Evolutionary conservation across 2,797 vertebrate genomes (phyloP), one percentile per base, ranked within the genome.

Genomic region (Cheirogaleus major): DNA sequence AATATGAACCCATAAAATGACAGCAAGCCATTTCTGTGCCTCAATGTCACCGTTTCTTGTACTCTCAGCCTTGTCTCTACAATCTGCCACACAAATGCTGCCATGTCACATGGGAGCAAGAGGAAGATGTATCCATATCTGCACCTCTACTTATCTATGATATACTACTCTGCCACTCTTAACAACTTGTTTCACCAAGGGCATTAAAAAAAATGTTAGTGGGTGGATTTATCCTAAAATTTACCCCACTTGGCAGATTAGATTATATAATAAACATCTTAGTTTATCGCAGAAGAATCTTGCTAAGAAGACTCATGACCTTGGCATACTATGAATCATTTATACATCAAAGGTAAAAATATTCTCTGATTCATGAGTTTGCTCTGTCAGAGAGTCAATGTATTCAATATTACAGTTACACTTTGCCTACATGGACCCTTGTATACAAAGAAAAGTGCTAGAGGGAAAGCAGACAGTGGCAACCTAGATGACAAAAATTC

Each of bases 231-330:
- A 87, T 23, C 25, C 12, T 79, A 48, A 35, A 75, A 70, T 89
- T 59, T 75, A 32, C 9, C 15, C 27, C 6, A 75, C 43, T 78
- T 35, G 48, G 22, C 65, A 48, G 76, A 70, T 89, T 65, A 93
- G 73, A 82, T 85, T 57, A 50, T 75, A 43, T 91, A 79, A 93
- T 76, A 92, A 84, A 83, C 43, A 73, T 59, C 48, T 85, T 89
- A 35, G 81, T 85, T 87, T 67, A 30, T 85, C 27, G 92, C 65
- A 35, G 32, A 96, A 94, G 75, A 91, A 87, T 65, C 55, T 67
- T 89, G 45, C 25, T 78, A 81, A 80, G 52, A 87, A 95, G 63
- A 25, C 50, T 82, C 50, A 57, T 14, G 48, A 86, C 75, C 13
- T 84, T 61, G 43, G 27, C 48, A 59, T 23, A 82, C n/a, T 55